phyloP scores from a whole-genome alignment of 2,888 invertebrate genomes.

The Dicroscelio sp. region DNA sequence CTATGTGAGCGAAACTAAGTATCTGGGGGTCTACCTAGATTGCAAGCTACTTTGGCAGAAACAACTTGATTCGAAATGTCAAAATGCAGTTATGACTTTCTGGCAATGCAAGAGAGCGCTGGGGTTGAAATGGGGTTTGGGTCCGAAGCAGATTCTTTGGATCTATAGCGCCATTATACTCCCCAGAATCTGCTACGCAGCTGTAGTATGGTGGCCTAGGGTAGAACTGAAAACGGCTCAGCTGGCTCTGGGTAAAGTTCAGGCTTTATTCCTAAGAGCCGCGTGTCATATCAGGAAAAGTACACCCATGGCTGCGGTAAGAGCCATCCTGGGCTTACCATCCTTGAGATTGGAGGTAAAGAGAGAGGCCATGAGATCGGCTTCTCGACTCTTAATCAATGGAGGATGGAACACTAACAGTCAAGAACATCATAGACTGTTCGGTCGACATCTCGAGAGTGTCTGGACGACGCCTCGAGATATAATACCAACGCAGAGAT shows the following conservation, averaged over 20 bases:
- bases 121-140: constrained; percentile 14
- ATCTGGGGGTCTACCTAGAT: constrained; percentile 46
- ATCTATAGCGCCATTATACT: constrained; percentile 21
- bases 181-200: constrained; percentile 19
- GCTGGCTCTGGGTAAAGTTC: not conserved
- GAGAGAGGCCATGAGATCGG: no score
- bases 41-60: constrained; percentile 41
- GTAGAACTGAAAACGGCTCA: not conserved
- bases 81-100: constrained; percentile 29
- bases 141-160: constrained; percentile 24
- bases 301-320: not conserved
- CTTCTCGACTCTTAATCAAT: no score
- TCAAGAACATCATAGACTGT: no score
- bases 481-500: no score
- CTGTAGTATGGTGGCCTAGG: constrained; percentile 22
- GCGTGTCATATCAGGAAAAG: no score
- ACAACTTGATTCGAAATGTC: constrained; percentile 29
- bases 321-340: no score
- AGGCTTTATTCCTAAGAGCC: constrained; percentile 24
- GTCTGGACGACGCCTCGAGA: no score
- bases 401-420: no score
- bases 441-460: no score
- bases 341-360: no score
- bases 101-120: constrained; percentile 48
- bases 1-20: no score